These are phyloP conservation scores for Antheraea mylitta DNA, from an alignment of 1,140 invertebrate species.

Conservation along the genomic window DNA sequence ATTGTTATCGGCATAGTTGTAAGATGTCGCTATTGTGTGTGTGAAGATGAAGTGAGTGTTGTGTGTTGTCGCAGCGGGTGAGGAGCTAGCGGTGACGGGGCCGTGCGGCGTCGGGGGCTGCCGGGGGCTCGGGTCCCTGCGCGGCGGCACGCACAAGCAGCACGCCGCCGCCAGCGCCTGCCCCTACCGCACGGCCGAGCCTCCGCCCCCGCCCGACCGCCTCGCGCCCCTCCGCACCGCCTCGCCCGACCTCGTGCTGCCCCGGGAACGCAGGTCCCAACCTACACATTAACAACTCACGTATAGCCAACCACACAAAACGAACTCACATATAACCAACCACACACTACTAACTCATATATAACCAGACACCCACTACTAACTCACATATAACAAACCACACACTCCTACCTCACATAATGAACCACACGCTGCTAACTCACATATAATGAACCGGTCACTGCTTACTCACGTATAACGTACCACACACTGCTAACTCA, in stretches of 20 bases:
- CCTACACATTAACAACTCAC: background rate
- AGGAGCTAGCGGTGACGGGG: conserved; percentile 80
- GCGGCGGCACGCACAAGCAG: conserved; percentile 86
- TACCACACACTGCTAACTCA: too few species aligned
- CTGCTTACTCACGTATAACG: too few species aligned
- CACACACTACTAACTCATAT: too few species aligned
- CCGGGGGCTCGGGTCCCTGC: conserved; percentile 88
- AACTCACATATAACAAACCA: too few species aligned
- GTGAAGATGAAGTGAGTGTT: background rate
- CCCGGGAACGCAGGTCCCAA: conserved; percentile 23
- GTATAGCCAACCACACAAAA: too few species aligned
- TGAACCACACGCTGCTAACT: too few species aligned
- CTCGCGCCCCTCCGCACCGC: conserved; percentile 82
- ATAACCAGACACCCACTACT: too few species aligned
- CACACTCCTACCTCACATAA: too few species aligned
- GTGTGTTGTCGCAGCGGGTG: conserved; percentile 41
- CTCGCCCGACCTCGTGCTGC: conserved; percentile 60
- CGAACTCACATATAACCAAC: too few species aligned
- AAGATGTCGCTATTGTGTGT: too few species aligned
- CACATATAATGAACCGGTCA: too few species aligned
- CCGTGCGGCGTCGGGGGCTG: conserved; percentile 89
- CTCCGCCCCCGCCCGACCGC: conserved; percentile 72
- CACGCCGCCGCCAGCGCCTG: conserved; percentile 90
- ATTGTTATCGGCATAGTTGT: too few species aligned
- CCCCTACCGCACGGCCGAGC: conserved; percentile 82